A percentile compares a stretch with the other conserved stretches of the same genome.
Evolutionary conservation across 2,113 vertebrate species (phyloP).

Genomic region (Dicentrarchus labrax): DNA sequence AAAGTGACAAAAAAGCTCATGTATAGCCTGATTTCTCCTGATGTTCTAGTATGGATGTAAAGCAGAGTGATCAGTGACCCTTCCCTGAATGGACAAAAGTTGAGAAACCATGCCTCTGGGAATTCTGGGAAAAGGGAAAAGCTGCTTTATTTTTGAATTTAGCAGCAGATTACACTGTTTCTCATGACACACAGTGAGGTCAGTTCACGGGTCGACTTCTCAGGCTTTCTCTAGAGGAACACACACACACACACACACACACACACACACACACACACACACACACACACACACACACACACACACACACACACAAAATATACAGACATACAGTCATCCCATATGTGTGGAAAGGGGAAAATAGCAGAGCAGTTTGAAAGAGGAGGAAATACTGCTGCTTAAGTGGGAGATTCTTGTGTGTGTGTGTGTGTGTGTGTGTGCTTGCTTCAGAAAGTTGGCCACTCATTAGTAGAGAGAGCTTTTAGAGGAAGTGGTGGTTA

Average conservation of each 20-base stretch:
- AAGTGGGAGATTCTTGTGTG: slow-evolving; percentile 15
- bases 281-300: not conserved
- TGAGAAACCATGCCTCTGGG: slow-evolving; percentile 12
- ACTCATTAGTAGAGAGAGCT: slow-evolving; percentile 72
- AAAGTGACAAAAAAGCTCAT: not conserved
- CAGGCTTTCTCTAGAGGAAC: slow-evolving; percentile 22
- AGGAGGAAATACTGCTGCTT: slow-evolving; percentile 15
- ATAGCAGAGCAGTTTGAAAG: slow-evolving; percentile 13
- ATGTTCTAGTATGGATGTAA: not conserved
- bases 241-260: not conserved
- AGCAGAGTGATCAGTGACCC: not conserved
- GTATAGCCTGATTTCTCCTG: not conserved
- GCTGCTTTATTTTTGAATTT: slow-evolving; percentile 12
- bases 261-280: slow-evolving; percentile 2
- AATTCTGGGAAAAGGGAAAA: slow-evolving; percentile 55
- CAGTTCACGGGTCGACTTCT: slow-evolving; percentile 36
- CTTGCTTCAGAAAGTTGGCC: slow-evolving; percentile 61
- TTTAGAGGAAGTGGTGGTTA: slow-evolving; percentile 73
- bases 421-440: slow-evolving; percentile 16
- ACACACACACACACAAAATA: not conserved
- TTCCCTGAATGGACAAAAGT: not conserved
- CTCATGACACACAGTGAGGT: slow-evolving; percentile 63
- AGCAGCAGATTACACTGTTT: slow-evolving; percentile 30
- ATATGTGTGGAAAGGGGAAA: not conserved
- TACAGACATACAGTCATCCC: not conserved